phyloP scores from a whole-genome alignment of 1,140 invertebrate genomes.

The Aphidius ervi region DNA sequence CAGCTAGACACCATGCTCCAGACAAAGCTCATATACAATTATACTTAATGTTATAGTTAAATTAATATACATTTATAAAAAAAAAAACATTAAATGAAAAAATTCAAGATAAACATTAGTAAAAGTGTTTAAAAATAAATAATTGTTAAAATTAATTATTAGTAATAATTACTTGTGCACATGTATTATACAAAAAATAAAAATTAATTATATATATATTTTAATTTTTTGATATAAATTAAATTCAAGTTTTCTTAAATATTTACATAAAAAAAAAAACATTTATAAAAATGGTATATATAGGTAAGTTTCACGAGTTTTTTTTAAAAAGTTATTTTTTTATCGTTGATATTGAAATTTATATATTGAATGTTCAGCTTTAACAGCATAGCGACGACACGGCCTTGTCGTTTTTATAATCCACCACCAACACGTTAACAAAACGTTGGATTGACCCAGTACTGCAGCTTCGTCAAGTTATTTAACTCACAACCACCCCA shows the following conservation, averaged over 20 bases:
- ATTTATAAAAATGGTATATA: too few species aligned
- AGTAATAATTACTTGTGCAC: too few species aligned
- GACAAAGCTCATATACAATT: slow-evolving; percentile 10
- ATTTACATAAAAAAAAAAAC: background rate
- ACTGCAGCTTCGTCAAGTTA: background rate
- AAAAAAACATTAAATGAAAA: too few species aligned
- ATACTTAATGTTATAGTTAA: slow-evolving; percentile 20
- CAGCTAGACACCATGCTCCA: slow-evolving; percentile 10
- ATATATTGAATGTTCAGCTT: slow-evolving; percentile 35
- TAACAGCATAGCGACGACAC: slow-evolving; percentile 28
- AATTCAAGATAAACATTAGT: too few species aligned
- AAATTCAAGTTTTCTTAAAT: background rate
- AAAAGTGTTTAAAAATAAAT: too few species aligned
- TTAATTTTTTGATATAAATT: background rate
- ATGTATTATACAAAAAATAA: too few species aligned
- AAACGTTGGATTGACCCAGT: slow-evolving; percentile 21
- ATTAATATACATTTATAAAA: background rate
- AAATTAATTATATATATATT: too few species aligned
- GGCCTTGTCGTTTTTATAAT: slow-evolving; percentile 12
- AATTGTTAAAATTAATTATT: too few species aligned
- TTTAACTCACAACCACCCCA: slow-evolving; percentile 19
- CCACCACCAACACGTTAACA: slow-evolving; percentile 13
- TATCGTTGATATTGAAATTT: too few species aligned
- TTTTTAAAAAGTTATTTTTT: too few species aligned
- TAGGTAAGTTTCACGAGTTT: too few species aligned